These are phyloP conservation scores for Azorinus chamasolen DNA, from an alignment of 2,888 invertebrate genomes.

Conservation along the genomic window DNA sequence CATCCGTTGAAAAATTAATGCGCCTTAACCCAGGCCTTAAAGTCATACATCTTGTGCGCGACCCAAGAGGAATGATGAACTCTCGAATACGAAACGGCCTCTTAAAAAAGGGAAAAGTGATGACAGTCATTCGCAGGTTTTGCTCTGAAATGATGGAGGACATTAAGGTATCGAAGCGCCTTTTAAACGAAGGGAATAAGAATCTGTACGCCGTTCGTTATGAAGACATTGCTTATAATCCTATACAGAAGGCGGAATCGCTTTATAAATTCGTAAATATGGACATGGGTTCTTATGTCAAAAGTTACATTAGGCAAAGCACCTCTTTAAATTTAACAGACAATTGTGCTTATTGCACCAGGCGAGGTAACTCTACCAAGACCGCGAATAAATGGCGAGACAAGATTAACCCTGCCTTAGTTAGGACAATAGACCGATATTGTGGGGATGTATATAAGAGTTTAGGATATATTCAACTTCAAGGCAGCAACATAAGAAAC, in stretches of 20 bases:
- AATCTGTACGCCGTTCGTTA: conserved; percentile 26
- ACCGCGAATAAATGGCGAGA: conserved; percentile 28
- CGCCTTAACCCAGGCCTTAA: conserved; percentile 45
- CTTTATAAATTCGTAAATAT: conserved; percentile 21
- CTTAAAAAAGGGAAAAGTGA: background rate
- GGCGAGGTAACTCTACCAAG: conserved; percentile 21
- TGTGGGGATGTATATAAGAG: background rate
- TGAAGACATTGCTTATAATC: conserved; percentile 24
- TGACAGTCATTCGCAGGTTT: background rate
- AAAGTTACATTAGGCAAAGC: conserved; percentile 18
- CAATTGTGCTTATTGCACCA: conserved; percentile 26
- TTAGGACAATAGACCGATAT: conserved; percentile 7
- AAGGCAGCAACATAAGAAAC: no score
- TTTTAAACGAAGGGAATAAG: background rate
- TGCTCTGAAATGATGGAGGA: conserved; percentile 16
- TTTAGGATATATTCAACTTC: conserved; percentile 18
- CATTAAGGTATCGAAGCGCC: background rate
- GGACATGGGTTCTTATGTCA: background rate
- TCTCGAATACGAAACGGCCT: conserved; percentile 14
- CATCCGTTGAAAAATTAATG: conserved; percentile 26
- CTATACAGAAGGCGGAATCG: conserved; percentile 1
- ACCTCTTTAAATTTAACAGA: conserved; percentile 25
- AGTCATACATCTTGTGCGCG: conserved; percentile 52
- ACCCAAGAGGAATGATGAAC: conserved; percentile 54
- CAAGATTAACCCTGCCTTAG: conserved; percentile 6